Evolutionary conservation across 64 coral and sea anemone species (phyloP), one percentile per base, ranked within the genome.

Genomic region (Acropora tenuis): DNA sequence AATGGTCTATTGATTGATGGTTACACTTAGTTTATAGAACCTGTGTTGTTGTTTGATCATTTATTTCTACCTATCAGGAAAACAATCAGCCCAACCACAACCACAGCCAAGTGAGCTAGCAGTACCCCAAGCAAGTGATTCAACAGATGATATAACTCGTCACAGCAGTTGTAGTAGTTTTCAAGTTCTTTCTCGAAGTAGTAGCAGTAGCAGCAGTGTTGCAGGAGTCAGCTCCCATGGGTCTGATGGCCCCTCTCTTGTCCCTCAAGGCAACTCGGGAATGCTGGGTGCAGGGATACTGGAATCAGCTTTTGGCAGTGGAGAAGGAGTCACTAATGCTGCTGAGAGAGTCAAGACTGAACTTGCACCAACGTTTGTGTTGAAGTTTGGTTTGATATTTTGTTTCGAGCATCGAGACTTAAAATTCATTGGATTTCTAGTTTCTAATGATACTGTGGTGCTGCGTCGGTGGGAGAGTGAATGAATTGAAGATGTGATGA

Each of bases 141-240:
- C 82, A 16, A 43, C 73, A 41, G 91, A 87, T 17, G 82, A 97
- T 74, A 77, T 94, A 12, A 97, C 95, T 12, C 83, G 92, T 48
- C 75, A 57, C 8, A 97, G 95, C 84, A 97, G 95, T 4, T 86
- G 90, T 18, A 97, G 95, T 30, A 97, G 95, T 78, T 94, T 97
- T 66, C 88, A 88, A 77, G 69, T 97, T 49, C 48, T 94, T 8
- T 94, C 92, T 10, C 81, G 90, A 1, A 95, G 94, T 49, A 97
- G 95, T 69, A 97, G 95, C 13, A 97, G 95, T 73, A 50, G 92
- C 10, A 92, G 95, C 20, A 94, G 95, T 91, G 92, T 94, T 6
- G 92, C 87, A 75, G 92, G 88, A 18, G 76, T 94, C 4, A 91
- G 87, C 44, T 88, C 92, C 19, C 88, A 94, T 43, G 92, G 67